Evolutionary conservation across 2,113 vertebrate genomes (phyloP).

Genomic region (Chionodraco myersi): DNA sequence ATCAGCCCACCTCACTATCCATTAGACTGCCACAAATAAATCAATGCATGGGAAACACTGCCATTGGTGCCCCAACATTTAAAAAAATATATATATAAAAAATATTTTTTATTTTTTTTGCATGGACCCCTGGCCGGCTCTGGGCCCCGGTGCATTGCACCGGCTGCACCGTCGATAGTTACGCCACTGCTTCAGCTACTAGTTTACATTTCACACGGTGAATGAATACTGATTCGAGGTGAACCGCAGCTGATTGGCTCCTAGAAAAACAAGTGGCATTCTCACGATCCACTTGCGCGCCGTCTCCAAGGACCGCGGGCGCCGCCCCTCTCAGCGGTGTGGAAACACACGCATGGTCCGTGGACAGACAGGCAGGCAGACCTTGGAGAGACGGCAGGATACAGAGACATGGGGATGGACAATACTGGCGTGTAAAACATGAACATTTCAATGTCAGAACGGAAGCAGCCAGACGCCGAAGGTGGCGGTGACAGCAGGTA

Average conservation of each 20-base stretch:
- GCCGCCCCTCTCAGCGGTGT: slow-evolving; percentile 67
- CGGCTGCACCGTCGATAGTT: too few relatives aligned
- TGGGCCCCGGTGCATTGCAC: too few relatives aligned
- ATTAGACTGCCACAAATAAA: too few relatives aligned
- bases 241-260: slow-evolving; percentile 65
- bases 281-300: slow-evolving; percentile 61
- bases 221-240: slow-evolving; percentile 1
- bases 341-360: slow-evolving; percentile 75
- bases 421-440: slow-evolving; percentile 23
- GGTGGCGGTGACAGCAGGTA: slow-evolving; percentile 46
- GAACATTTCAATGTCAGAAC: neutral
- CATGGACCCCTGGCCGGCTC: too few relatives aligned
- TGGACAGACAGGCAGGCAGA: slow-evolving; percentile 40
- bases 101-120: too few relatives aligned
- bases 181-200: neutral
- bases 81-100: too few relatives aligned
- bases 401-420: neutral
- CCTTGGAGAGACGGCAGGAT: slow-evolving; percentile 47
- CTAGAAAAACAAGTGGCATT: slow-evolving; percentile 49
- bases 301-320: slow-evolving; percentile 68
- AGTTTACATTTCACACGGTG: neutral
- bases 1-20: too few relatives aligned
- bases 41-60: too few relatives aligned
- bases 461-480: neutral
- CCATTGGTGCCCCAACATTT: too few relatives aligned